Evolutionary conservation across 2,797 vertebrate genomes (phyloP).

Genomic region (Labroides dimidiatus): DNA sequence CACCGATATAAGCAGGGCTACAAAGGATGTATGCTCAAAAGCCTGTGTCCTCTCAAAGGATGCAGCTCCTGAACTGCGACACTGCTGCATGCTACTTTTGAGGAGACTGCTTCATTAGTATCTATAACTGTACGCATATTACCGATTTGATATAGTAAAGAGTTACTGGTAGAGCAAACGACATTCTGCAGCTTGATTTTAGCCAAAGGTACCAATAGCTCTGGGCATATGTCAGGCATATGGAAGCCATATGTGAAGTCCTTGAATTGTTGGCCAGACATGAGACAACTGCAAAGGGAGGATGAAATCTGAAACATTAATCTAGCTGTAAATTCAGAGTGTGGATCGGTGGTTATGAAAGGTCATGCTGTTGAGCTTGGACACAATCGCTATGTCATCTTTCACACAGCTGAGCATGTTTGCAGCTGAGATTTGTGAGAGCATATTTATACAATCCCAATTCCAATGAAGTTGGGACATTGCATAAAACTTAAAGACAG

Average conservation of each 20-base stretch:
- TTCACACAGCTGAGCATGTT: slow-evolving; percentile 41
- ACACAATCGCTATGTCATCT: slow-evolving; percentile 50
- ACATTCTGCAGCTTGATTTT: slow-evolving; percentile 32
- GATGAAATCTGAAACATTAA: slow-evolving; percentile 66
- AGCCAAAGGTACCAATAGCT: slow-evolving; percentile 34
- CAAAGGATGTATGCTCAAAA: too few relatives aligned
- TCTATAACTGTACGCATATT: slow-evolving; percentile 4
- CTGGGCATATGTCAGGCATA: slow-evolving; percentile 59
- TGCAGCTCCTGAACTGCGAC: neutral
- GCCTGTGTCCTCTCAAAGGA: too few relatives aligned
- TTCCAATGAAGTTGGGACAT: too few relatives aligned
- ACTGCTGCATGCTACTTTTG: slow-evolving; percentile 1
- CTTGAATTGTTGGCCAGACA: slow-evolving; percentile 65
- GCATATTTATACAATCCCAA: slow-evolving; percentile 50
- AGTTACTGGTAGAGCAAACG: neutral
- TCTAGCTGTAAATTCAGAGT: slow-evolving; percentile 65
- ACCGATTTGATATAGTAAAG: slow-evolving; percentile 4
- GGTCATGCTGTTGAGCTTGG: slow-evolving; percentile 40
- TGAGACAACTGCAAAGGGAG: slow-evolving; percentile 51
- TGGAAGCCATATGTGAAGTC: slow-evolving; percentile 68
- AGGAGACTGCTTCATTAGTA: slow-evolving; percentile 23
- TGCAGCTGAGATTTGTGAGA: slow-evolving; percentile 48
- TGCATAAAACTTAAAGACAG: too few relatives aligned
- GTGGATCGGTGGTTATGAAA: slow-evolving; percentile 38
- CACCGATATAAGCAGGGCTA: too few relatives aligned